Base-by-base conservation (phyloP, 2,888 invertebrate species). In the Schrankia costaestrigalis region DNA sequence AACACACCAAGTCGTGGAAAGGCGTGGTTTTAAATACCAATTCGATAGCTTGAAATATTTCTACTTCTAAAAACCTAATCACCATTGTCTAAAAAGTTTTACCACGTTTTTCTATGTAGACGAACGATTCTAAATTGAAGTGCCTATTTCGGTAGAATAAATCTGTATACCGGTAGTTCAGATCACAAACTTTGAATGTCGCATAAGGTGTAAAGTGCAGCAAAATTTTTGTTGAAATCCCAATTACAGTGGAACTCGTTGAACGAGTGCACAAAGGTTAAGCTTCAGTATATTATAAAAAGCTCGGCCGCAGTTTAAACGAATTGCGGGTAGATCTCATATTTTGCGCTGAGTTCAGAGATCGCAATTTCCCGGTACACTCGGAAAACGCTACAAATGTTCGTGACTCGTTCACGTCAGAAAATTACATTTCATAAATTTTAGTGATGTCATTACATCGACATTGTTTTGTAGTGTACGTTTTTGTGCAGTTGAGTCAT, bases 311-410 rank as follows among this genome's bases (percentile, higher is more conserved):
- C 78, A 85, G 79, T 86, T 86, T 83, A 78, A 83, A 74, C 79
- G 72, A 69, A 75, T 71, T 73, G 76, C 67, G 71, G 61, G 74
- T 66, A 76, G 81, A 83, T 84, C 81, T 80, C 75, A 74, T 73
- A 76, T 78, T 81, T 77, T 69, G 73, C 78, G 63, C 77, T 64
- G 55, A 58, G 48, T 58, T 56, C 69, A 56, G 71, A 78, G 81
- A 82, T 83, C 85, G 85, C 85, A 84, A 85, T 86, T 87, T 83
- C 78, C 83, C 78, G 66, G 78, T 75, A 76, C 77, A 80, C 84
- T 84, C 72, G 78, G 81, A 70, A 86, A 85, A 77, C n/a, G 86
- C 87, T 85, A 86, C 86, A 86, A 87, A 85, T 85, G 86, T 84
- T 78, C 73, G 68, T 65, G 75, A 78, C 71, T 78, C 73, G 75